phyloP scores from a whole-genome alignment of 2,797 vertebrate species.

The Cossypha polioptera region DNA sequence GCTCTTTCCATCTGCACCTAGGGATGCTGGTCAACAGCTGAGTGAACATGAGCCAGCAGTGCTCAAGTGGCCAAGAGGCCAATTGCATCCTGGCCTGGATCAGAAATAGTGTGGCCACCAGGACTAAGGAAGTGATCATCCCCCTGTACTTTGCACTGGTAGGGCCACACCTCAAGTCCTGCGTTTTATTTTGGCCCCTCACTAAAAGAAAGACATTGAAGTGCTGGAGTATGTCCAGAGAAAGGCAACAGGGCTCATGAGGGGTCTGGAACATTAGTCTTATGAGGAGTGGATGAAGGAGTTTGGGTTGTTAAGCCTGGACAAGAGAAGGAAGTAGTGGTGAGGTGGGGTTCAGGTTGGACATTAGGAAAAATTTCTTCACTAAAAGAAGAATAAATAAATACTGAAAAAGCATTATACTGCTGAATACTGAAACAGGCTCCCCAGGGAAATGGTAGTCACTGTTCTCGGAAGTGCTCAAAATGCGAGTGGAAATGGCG shows the following conservation, averaged over 20 bases:
- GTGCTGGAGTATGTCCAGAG: background rate
- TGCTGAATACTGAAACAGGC: background rate
- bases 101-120: background rate
- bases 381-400: background rate
- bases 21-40: background rate
- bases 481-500: background rate
- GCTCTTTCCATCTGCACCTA: background rate
- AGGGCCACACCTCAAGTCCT: background rate
- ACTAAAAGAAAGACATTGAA: background rate
- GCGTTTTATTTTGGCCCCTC: background rate
- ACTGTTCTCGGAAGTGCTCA: background rate
- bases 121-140: rapidly evolving
- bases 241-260: background rate
- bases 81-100: background rate
- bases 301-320: background rate
- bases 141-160: too few relatives aligned
- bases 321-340: background rate
- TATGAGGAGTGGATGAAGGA: background rate
- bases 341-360: background rate
- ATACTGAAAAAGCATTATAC: background rate
- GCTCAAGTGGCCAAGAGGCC: background rate
- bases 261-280: background rate
- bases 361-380: background rate
- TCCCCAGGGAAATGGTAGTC: background rate
- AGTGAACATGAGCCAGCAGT: background rate